Evolutionary conservation across 2,888 invertebrate genomes (phyloP).

Genomic region (Callosobruchus maculatus): DNA sequence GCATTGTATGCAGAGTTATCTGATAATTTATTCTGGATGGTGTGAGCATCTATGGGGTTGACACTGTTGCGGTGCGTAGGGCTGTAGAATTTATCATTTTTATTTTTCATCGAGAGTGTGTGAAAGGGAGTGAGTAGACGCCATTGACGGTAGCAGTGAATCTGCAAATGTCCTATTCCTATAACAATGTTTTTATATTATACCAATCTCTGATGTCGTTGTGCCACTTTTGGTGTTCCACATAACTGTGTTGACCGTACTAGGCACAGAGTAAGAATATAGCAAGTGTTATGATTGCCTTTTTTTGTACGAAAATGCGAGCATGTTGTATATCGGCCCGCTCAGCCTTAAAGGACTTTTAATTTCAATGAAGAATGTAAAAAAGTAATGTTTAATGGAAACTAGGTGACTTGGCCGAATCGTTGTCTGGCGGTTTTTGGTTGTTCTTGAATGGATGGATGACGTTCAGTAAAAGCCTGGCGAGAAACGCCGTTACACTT

Average conservation of each 20-base stretch:
- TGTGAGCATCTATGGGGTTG: no score
- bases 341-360: neutral
- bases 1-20: no score
- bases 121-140: no score
- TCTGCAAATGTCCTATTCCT: no score
- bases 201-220: no score
- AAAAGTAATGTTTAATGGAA: neutral
- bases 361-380: neutral
- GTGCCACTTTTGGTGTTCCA: neutral
- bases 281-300: neutral
- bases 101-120: no score
- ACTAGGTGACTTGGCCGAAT: neutral
- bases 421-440: neutral
- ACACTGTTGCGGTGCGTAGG: no score
- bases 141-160: no score
- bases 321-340: neutral
- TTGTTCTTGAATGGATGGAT: neutral
- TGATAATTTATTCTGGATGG: no score
- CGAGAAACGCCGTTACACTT: neutral
- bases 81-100: no score
- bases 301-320: neutral
- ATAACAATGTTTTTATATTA: no score
- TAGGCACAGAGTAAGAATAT: neutral
- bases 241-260: neutral
- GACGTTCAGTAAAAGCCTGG: neutral